Percentiles rank a stretch among this genome's conserved stretches.
Evolutionary conservation across 2,113 vertebrate species (phyloP).

Genomic region (Trinectes maculatus): DNA sequence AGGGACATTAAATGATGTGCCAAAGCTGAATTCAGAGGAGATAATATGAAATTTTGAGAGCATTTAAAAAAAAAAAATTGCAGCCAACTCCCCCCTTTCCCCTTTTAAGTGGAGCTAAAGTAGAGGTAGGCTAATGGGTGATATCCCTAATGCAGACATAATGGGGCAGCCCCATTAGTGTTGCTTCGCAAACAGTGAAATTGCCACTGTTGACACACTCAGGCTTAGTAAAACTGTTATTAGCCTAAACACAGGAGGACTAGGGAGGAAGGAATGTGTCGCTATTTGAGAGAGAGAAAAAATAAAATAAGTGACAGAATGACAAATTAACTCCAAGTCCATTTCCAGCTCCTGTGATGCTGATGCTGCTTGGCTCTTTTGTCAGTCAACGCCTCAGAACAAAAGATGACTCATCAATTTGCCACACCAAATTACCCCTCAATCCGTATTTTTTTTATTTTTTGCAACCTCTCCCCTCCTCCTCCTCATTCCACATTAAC

Average conservation of each 20-base stretch:
- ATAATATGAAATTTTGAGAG: slow-evolving; percentile 41
- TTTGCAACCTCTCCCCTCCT: slow-evolving; percentile 30
- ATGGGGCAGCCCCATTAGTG: slow-evolving; percentile 49
- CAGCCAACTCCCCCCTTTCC: background rate
- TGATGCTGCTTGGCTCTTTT: slow-evolving; percentile 39
- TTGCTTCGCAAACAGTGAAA: slow-evolving; percentile 53
- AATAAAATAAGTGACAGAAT: slow-evolving; percentile 35
- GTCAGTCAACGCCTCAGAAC: slow-evolving; percentile 56
- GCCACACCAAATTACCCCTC: slow-evolving; percentile 67
- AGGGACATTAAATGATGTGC: slow-evolving; percentile 55
- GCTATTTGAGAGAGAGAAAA: background rate
- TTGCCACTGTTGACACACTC: slow-evolving; percentile 59
- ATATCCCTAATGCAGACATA: slow-evolving; percentile 54
- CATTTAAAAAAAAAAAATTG: too few relatives aligned
- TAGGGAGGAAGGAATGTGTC: background rate
- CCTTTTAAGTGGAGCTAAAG: slow-evolving; percentile 39
- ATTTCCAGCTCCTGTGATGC: slow-evolving; percentile 23
- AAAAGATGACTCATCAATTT: slow-evolving; percentile 72
- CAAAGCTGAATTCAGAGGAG: slow-evolving; percentile 51
- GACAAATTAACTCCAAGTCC: slow-evolving; percentile 38
- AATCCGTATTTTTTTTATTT: slow-evolving; percentile 40
- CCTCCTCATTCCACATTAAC: slow-evolving; percentile 63
- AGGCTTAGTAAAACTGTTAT: slow-evolving; percentile 51
- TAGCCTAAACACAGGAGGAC: slow-evolving; percentile 52
- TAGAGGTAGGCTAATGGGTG: slow-evolving; percentile 44